Evolutionary conservation across 2,888 invertebrate genomes (phyloP), one percentile per base, ranked within the genome.

Genomic region (Choreutis nemorana): DNA sequence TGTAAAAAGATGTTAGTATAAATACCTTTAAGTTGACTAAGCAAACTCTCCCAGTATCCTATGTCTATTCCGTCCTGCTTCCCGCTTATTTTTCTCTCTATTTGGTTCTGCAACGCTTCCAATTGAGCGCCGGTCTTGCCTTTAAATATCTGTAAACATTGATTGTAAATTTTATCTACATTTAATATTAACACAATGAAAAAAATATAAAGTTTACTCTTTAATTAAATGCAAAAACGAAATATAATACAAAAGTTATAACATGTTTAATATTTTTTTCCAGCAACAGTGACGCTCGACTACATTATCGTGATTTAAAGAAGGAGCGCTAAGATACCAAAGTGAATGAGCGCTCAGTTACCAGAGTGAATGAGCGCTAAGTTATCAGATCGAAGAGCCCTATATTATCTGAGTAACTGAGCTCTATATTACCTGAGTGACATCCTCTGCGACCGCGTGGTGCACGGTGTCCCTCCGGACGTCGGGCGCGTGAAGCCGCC

Each of bases 11-110:
- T 18, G 18, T 6, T 18, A 9, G 10, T 10, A 10, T 6, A 1
- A 6, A 4, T 26, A 85, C 86, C 86, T 79, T 94, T 95, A 6
- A 99, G 80, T 62, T 97, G 95, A n/a, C 93, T 93, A 18, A 97
- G 81, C 39, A 99, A 72, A 26, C 94, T 93, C 78, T 99, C 98
- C 98, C 98, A 99, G 71, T 97, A 99, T 25, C 94, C 94, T 38
- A 97, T 90, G 75, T 98, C 98, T 25, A 97, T 88, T 9, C 95
- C 96, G 68, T 93, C 95, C 24, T 86, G 86, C 37, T 89, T 87
- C 1, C 89, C 88, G 44, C 83, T 83, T 35, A 97, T 90, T 78
- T 97, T 97, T 9, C 79, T 78, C 63, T 92, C 91, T 49, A 99
- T 96, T 61, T 91, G 89, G 14, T 80, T 70, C 54, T 94, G 91